Evolutionary conservation across 1,140 invertebrate genomes (phyloP).

Genomic region (Drosophila saltans): DNA sequence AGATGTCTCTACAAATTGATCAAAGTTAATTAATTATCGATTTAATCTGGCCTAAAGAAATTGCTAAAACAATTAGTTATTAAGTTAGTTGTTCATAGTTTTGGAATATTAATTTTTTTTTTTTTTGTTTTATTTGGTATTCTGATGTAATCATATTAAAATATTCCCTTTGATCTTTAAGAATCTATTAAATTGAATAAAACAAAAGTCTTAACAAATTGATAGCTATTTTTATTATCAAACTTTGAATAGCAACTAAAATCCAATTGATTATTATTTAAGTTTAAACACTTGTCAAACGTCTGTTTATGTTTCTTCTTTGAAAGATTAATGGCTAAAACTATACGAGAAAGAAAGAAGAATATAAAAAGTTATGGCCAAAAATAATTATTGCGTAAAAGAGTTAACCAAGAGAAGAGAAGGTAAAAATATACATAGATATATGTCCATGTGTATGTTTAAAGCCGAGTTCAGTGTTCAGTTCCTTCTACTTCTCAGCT

Average conservation of each 20-base stretch:
- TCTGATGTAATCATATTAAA: conserved; percentile 14
- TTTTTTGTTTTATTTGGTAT: too few relatives aligned
- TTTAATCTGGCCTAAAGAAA: too few relatives aligned
- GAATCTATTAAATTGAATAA: too few relatives aligned
- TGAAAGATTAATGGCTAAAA: conserved; percentile 68
- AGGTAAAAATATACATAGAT: conserved; percentile 27
- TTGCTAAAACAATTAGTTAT: too few relatives aligned
- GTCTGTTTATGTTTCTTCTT: conserved; percentile 29
- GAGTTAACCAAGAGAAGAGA: conserved; percentile 45
- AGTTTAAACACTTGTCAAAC: conserved; percentile 71
- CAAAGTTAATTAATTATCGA: too few relatives aligned
- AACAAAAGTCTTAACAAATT: conserved; percentile 31
- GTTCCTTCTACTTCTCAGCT: conserved; percentile 46
- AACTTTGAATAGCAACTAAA: conserved; percentile 28
- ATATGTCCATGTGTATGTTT: conserved; percentile 5
- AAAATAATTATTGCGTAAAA: conserved; percentile 75
- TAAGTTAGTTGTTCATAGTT: too few relatives aligned
- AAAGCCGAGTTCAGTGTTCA: conserved; percentile 19
- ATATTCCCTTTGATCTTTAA: neutral
- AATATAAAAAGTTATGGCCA: conserved; percentile 33
- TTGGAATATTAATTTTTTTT: too few relatives aligned
- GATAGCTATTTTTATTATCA: conserved; percentile 10
- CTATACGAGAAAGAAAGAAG: conserved; percentile 7
- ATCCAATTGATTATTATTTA: conserved; percentile 55
- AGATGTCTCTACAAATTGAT: too few relatives aligned